Evolutionary conservation across 2,113 vertebrate species (phyloP), one percentile per base, ranked within the genome.

Genomic region (Ammodytes dubius): DNA sequence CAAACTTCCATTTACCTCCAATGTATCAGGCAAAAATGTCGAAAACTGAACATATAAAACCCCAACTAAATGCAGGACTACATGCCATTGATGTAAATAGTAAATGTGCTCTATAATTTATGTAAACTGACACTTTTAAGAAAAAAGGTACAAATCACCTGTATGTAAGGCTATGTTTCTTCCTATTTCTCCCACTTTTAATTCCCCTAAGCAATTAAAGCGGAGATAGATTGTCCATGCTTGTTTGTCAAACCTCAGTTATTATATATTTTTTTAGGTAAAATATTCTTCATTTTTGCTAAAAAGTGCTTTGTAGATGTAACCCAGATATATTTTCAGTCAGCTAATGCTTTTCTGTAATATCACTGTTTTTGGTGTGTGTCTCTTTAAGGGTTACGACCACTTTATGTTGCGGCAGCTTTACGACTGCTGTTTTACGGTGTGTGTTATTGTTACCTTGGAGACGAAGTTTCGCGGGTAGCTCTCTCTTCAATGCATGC

Each of bases 241-340:
- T 80, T 67, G n/a, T 74, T 39, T 35, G 14, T 45, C 5, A 49
- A 40, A 58, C 19, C 53, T 71, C 4, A 14, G 15, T 60, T 64
- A 40, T 27, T 27, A 27, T 27, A 27, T 27, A 39, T 17, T 40
- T n/a, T 68, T 17, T 7, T 2, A 4, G 49, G 42, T 13, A 17
- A 52, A 77, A 58, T 65, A 35, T n/a, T 83, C 54, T 70, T 54
- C 37, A n/a, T 74, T 87, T 82, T 77, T 63, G 14, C 59, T 78
- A 74, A 45, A 71, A 83, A 70, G 56, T 50, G 35, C 37, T 85
- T 19, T 82, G 42, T 72, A n/a, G n/a, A n/a, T n/a, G n/a, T n/a
- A n/a, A n/a, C n/a, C n/a, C n/a, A n/a, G n/a, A n/a, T n/a, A n/a
- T n/a, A n/a, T n/a, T n/a, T n/a, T n/a, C n/a, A n/a, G n/a, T n/a